A percentile compares a stretch with the other conserved stretches of the same genome.
phyloP scores from a whole-genome alignment of 1,140 invertebrate species.

The Galleria mellonella region DNA sequence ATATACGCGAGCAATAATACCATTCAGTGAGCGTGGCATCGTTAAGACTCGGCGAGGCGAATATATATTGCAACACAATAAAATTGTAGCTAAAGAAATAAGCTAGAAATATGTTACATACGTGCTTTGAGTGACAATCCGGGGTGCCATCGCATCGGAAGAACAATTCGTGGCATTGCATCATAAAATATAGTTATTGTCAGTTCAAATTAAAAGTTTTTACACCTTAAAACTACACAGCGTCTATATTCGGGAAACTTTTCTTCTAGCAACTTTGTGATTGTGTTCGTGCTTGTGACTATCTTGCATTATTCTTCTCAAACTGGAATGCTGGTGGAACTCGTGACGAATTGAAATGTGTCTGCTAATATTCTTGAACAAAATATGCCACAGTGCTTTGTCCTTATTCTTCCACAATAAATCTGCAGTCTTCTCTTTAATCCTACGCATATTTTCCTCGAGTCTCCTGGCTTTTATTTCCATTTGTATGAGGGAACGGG shows the following conservation, averaged over 20 bases:
- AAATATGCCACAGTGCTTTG: conserved; percentile 69
- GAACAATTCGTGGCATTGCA: conserved; percentile 5
- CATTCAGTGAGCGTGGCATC: conserved; percentile 20
- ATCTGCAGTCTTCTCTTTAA: conserved; percentile 72
- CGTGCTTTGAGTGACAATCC: conserved; percentile 14
- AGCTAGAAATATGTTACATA: conserved; percentile 27
- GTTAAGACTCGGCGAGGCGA: conserved; percentile 20
- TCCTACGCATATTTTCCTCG: conserved; percentile 74
- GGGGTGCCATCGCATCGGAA: too few relatives aligned
- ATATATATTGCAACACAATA: conserved; percentile 23
- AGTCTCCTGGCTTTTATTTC: conserved; percentile 73
- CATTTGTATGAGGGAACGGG: conserved; percentile 73
- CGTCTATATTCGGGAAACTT: conserved; percentile 15
- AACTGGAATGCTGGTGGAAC: conserved; percentile 68
- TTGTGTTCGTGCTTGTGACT: conserved; percentile 80
- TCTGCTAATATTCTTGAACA: conserved; percentile 73
- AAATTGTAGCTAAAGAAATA: conserved; percentile 26
- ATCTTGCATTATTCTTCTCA: conserved; percentile 71
- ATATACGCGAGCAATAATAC: conserved; percentile 11
- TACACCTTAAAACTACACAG: conserved; percentile 2
- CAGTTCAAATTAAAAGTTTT: conserved; percentile 22
- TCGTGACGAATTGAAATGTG: conserved; percentile 68
- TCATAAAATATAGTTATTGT: conserved; percentile 25
- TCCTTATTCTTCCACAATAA: conserved; percentile 74
- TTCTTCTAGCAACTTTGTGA: conserved; percentile 71